Evolutionary conservation across 2,113 vertebrate genomes (phyloP), one percentile per base, ranked within the genome.

Genomic region (Macaca mulatta): DNA sequence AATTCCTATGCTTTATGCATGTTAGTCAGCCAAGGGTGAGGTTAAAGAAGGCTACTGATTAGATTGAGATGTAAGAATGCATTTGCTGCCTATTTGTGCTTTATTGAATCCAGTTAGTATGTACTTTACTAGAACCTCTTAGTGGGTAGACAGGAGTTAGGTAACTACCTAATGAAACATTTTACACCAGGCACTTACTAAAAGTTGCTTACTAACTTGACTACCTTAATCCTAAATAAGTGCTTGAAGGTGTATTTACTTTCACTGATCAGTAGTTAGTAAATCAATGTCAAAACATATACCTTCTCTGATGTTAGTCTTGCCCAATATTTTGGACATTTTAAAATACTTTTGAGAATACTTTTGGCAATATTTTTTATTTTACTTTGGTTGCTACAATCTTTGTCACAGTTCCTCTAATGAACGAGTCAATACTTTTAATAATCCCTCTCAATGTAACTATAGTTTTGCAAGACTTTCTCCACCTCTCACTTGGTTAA

Each of bases 51-150:
- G 30, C 11, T 4, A 64, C 3, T 14, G 25, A 25, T 14, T 18
- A 14, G 18, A 89, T 0, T 25, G 27, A 82, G 23, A n/a, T 16
- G 14, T 6, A 22, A 82, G 43, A 35, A n/a, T 52, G 6, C 40
- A 43, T 14, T 27, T 20, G 27, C 14, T 11, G 52, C n/a, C 32
- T 27, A 2, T 2, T 2, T 38, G 32, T 3, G 17, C 3, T 25
- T 6, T 4, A 8, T 8, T 23, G 40, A 80, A 32, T 12, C 13
- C 17, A 17, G 0, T 2, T 5, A 0, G 27, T 22, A 7, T 52
- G 23, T 9, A 23, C 20, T 43, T 43, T 61, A 6, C 12, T 82
- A 52, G 32, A 50, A 40, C 23, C 52, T 6, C 4, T 7, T 0
- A 35, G 25, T 35, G 6, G 43, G 25, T 6, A 32, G 38, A 12